phyloP scores from a whole-genome alignment of 1,140 invertebrate species.

The Listronotus oregonensis region DNA sequence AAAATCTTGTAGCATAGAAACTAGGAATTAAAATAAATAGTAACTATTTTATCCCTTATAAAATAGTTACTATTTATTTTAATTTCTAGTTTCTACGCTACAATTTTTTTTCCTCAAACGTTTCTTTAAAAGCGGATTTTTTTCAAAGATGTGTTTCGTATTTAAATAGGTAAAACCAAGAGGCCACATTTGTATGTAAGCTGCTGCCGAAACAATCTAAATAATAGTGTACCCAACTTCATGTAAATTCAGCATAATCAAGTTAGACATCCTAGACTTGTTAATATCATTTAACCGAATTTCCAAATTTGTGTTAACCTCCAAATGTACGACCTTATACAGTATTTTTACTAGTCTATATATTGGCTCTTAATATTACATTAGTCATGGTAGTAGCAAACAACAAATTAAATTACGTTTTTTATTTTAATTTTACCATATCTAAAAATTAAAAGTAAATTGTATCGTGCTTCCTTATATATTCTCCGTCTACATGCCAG shows the following conservation, averaged over 20 bases:
- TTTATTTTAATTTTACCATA: background rate
- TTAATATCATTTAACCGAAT: conserved; percentile 30
- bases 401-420: background rate
- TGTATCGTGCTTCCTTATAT: too few relatives aligned
- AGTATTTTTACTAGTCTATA: background rate
- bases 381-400: background rate
- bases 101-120: too few relatives aligned
- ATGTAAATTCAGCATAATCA: conserved; percentile 30
- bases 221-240: conserved; percentile 33
- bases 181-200: conserved; percentile 28
- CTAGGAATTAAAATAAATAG: too few relatives aligned
- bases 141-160: background rate
- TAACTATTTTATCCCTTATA: too few relatives aligned
- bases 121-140: too few relatives aligned
- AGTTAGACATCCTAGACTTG: conserved; percentile 32
- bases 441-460: too few relatives aligned
- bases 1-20: too few relatives aligned
- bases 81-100: too few relatives aligned
- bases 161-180: conserved; percentile 18
- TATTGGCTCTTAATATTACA: background rate
- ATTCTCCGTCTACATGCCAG: too few relatives aligned
- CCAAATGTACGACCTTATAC: conserved; percentile 9
- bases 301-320: conserved; percentile 31
- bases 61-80: too few relatives aligned
- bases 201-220: conserved; percentile 29